A percentile compares a stretch with the other conserved stretches of the same genome.
Evolutionary conservation across 2,113 vertebrate species (phyloP).

Genomic region (Urocynchramus pylzowi): DNA sequence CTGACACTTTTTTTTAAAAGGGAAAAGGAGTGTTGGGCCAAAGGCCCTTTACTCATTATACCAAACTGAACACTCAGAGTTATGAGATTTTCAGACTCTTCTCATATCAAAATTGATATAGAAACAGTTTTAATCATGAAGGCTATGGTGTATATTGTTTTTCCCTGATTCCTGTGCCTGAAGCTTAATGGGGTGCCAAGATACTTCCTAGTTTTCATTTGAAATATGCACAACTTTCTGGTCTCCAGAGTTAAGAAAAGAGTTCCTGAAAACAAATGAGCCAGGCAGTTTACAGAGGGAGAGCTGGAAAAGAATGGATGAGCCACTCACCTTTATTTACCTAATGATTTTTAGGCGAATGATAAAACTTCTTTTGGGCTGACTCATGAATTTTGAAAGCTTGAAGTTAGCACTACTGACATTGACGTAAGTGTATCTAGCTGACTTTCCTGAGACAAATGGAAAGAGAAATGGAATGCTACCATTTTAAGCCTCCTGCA

Average conservation of each 20-base stretch:
- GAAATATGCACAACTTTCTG: neutral
- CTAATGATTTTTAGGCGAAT: slow-evolving; percentile 28
- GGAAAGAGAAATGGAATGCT: neutral
- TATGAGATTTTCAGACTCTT: neutral
- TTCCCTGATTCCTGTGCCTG: neutral
- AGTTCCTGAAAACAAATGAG: neutral
- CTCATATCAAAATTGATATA: neutral
- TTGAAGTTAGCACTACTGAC: neutral
- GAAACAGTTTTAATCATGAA: neutral
- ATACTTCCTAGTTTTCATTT: neutral
- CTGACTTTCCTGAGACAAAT: neutral
- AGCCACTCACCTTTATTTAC: neutral
- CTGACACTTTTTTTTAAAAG: neutral
- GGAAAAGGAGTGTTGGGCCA: neutral
- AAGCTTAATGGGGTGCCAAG: neutral
- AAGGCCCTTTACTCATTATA: neutral
- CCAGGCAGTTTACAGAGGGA: neutral
- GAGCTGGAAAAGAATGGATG: neutral
- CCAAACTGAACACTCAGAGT: neutral
- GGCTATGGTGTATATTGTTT: neutral
- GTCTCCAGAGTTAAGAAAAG: neutral
- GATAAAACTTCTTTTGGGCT: neutral
- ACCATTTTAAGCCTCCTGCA: neutral
- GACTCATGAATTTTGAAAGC: neutral
- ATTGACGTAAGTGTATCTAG: neutral